A percentile compares a stretch with the other conserved stretches of the same genome.
phyloP scores from a whole-genome alignment of 2,888 invertebrate genomes.

The Stenurella melanura region DNA sequence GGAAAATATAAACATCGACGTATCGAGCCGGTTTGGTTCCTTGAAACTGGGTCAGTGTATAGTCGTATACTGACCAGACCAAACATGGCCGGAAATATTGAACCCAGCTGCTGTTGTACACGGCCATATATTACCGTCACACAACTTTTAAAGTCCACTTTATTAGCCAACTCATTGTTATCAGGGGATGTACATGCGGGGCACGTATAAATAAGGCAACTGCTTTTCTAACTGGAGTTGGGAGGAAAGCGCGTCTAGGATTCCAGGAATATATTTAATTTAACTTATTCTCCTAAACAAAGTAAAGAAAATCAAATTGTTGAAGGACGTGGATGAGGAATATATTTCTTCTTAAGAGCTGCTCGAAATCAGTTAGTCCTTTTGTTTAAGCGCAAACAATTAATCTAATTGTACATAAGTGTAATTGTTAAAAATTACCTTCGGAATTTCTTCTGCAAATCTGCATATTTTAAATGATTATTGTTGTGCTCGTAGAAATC shows the following conservation, averaged over 20 bases:
- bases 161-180: constrained; percentile 38
- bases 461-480: too few species aligned
- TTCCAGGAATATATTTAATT: constrained; percentile 24
- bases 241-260: not conserved
- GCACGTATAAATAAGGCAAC: constrained; percentile 38
- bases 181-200: constrained; percentile 21
- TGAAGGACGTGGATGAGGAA: not conserved
- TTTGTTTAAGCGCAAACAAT: not conserved
- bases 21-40: not conserved
- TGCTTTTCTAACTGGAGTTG: constrained; percentile 4
- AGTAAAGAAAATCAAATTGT: constrained; percentile 10
- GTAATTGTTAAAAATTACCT: too few species aligned
- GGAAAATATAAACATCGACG: constrained; percentile 10
- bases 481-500: too few species aligned
- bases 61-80: constrained; percentile 27
- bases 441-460: too few species aligned
- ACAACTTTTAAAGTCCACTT: constrained; percentile 38
- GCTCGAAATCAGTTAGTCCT: not conserved
- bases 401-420: too few species aligned
- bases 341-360: not conserved
- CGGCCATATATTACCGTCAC: constrained; percentile 40
- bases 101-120: constrained; percentile 28
- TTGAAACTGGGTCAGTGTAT: constrained; percentile 31
- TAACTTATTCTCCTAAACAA: constrained; percentile 18
- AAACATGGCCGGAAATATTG: constrained; percentile 34